phyloP scores from a whole-genome alignment of 2,113 vertebrate species.

The Columbina picui region DNA sequence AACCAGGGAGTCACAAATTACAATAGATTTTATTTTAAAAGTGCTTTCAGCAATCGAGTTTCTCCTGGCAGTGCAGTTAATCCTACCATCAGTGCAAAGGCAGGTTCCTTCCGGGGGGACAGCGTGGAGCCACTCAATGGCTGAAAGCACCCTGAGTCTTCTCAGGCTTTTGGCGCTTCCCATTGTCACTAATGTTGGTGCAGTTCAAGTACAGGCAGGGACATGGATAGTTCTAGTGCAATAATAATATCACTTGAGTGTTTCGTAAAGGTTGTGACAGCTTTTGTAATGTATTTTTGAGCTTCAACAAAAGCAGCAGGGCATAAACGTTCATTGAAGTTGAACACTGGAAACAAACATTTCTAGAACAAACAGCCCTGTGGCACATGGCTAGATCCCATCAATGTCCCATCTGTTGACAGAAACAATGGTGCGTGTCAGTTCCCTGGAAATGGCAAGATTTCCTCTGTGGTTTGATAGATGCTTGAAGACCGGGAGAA shows the following conservation, averaged over 20 bases:
- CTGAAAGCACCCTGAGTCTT: background rate
- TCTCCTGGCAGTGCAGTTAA: background rate
- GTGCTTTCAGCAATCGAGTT: background rate
- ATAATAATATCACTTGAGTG: background rate
- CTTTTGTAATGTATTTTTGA: slow-evolving; percentile 8
- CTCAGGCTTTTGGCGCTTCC: background rate
- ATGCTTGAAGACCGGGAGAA: background rate
- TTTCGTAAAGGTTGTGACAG: background rate
- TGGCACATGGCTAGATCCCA: background rate
- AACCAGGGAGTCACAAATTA: background rate
- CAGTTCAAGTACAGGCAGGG: background rate
- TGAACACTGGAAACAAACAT: background rate
- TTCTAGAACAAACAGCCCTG: background rate
- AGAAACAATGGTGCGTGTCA: background rate
- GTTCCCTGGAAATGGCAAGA: background rate
- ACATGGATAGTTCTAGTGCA: background rate
- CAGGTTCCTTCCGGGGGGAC: background rate
- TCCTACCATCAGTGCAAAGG: background rate
- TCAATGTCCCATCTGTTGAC: background rate
- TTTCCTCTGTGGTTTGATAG: background rate
- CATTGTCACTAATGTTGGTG: background rate
- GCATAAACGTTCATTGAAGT: background rate
- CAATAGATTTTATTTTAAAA: background rate
- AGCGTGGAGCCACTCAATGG: background rate
- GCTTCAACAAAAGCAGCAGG: background rate